Evolutionary conservation across 2,113 vertebrate genomes (phyloP), one percentile per base, ranked within the genome.

Genomic region (Argyrosomus japonicus): DNA sequence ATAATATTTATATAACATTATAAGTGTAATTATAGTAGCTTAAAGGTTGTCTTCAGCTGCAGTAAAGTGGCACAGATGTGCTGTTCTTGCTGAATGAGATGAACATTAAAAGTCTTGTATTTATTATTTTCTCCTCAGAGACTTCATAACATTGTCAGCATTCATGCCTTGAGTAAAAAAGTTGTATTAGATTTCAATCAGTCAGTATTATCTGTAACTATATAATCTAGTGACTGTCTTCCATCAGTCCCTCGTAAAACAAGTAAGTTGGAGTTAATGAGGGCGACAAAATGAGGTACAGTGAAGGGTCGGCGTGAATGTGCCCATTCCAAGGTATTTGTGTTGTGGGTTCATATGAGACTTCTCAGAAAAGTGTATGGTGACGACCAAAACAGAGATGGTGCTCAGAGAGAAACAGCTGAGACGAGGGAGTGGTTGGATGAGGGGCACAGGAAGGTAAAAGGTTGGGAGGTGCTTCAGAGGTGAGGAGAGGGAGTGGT

Each of bases 401-500:
- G 70, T 56, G 54, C 43, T 10, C 75, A 67, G 45, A 73, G 69
- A 87, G 78, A 86, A 81, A 77, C 82, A 63, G 75, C 76, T 79
- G 68, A 82, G n/a, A n/a, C 36, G 60, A 48, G 54, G 50, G 21
- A 70, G 68, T 75, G 29, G 25, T 14, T 68, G 80, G 50, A 62
- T 19, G 47, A 51, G 51, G 51, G 79, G 71, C 29, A 6, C 71
- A 14, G n/a, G 54, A 53, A 73, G 83, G 79, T 45, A 68, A 67
- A 71, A 67, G 84, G 80, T 64, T 81, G 77, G 62, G 87, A 76
- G 83, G 72, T 81, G 78, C 69, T 69, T 68, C 43, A 68, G 77
- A 88, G 75, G 87, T 87, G 83, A 87, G 84, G 57, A 84, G 81
- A 84, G 78, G 89, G 82, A 87, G 93, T 89, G 89, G 89, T 79